Evolutionary conservation across 2,888 invertebrate species (phyloP), one percentile per base, ranked within the genome.

Genomic region (Nudaria mundana): DNA sequence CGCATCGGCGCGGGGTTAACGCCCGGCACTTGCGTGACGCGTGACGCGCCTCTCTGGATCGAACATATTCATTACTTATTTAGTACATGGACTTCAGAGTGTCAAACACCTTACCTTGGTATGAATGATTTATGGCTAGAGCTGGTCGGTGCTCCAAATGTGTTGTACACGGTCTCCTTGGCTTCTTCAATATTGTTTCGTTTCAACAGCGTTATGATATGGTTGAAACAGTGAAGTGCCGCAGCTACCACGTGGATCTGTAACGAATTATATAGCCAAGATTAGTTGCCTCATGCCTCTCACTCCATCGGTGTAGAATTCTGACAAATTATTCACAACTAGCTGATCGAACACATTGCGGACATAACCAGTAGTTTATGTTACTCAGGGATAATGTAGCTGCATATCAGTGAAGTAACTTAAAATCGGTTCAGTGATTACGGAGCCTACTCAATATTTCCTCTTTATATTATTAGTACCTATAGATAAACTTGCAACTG

Each of bases 191-290:
- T 3, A 7, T 18, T 45, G 0, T 60, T 37, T 0, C 66, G 65
- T 23, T 55, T 52, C 12, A 79, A 41, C 30, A 84, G 40, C 10
- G 61, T 52, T 6, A 62, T 13, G 1, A 83, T 54, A 46, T 86
- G 86, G 2, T 52, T 56, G 22, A 82, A 47, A 32, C 79, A 75
- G 44, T 87, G 86, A 10, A 76, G 16, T 0, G 81, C 71, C 0
- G 69, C 56, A 3, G 69, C 65, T 3, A 82, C 63, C 5, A 70
- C 43, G 32, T 69, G 64, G 1, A 84, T 66, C 86, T 86, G 54
- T 2, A 40, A 40, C 32, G n/a, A 25, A 43, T 3, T 12, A 11
- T 12, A 1, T 6, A 30, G 18, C 16, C n/a, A 7, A 4, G 8
- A 18, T 11, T 7, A 18, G 5, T n/a, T n/a, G n/a, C n/a, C n/a